A percentile compares a stretch with the other conserved stretches of the same genome.
Conservation (phyloP, 1,140 invertebrate genomes). For the Coptotermes formosanus region DNA sequence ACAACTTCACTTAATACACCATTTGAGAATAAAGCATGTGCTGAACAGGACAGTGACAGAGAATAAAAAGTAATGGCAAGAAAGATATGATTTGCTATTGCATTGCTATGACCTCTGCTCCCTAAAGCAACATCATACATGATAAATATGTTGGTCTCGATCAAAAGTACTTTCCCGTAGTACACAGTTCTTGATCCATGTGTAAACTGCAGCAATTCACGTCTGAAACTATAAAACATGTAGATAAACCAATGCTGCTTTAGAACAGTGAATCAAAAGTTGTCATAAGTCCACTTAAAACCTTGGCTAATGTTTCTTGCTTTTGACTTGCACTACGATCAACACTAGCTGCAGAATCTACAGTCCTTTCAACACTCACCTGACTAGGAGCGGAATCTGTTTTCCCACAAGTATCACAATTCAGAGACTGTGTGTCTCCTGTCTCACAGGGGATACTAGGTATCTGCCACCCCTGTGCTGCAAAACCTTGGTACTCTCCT, state of each 20-base stretch:
- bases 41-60: too few species aligned
- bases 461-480: conserved; percentile 64
- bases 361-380: neutral
- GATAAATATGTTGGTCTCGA: neutral
- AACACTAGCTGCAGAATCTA: neutral
- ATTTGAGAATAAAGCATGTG: too few species aligned
- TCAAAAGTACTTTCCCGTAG: neutral
- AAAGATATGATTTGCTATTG: too few species aligned
- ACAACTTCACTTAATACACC: too few species aligned
- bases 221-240: neutral
- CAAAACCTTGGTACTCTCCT: conserved; percentile 65
- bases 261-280: conserved; percentile 38
- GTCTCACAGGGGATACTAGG: conserved; percentile 72
- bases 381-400: neutral
- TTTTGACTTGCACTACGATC: conserved; percentile 13
- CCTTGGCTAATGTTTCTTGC: conserved; percentile 36
- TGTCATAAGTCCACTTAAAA: conserved; percentile 36
- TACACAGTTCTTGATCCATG: neutral
- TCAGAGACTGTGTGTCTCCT: conserved; percentile 51
- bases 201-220: neutral
- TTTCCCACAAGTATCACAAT: too few species aligned
- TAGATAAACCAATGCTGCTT: conserved; percentile 17
- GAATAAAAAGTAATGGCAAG: too few species aligned
- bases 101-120: too few species aligned
- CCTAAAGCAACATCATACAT: neutral